Base-by-base conservation (phyloP, 2,888 invertebrate species). In the Agonopterix alstromeriana region DNA sequence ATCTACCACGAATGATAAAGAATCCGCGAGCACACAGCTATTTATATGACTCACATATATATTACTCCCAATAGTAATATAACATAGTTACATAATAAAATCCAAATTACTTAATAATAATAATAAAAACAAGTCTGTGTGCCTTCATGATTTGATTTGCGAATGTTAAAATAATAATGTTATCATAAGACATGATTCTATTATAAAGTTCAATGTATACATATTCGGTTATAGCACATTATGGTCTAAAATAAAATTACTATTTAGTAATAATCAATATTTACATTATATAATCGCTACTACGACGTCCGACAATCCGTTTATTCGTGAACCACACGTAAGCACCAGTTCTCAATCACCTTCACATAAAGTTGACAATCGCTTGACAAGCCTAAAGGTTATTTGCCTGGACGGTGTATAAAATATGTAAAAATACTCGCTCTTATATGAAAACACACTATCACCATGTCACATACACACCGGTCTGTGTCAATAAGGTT, bases 201-300 rank as follows among this genome's bases (percentile, higher is more conserved):
- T 57, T 58, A 60, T 53, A 56, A 27, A 27, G 27, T 27, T 27
- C 27, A 27, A 64, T 65, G 65, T 65, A 70, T 71, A 73, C 73
- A 73, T 72, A 68, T 71, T 77, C 76, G 74, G 75, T 78, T 83
- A 83, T 84, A 86, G 86, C 86, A 86, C 86, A 78, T 75, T 72
- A 75, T 70, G 78, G 73, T 82, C 83, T 85, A 86, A 78, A 80
- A 82, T 82, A 83, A 82, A 74, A 82, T 83, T 82, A 86, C 78
- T 77, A 85, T 78, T 77, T 79, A 78, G 82, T 86, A 84, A 82
- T 83, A 77, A 83, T 80, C 77, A 78, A 83, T 86, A 84, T 86
- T 82, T 84, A 87, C 84, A 84, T 70, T 67, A 53, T 52, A 57
- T 60, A 69, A 67, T 67, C 62, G 65, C 65, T 64, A 65, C 67